Evolutionary conservation across 2,888 invertebrate genomes (phyloP), one percentile per base, ranked within the genome.

Genomic region (Operophtera brumata): DNA sequence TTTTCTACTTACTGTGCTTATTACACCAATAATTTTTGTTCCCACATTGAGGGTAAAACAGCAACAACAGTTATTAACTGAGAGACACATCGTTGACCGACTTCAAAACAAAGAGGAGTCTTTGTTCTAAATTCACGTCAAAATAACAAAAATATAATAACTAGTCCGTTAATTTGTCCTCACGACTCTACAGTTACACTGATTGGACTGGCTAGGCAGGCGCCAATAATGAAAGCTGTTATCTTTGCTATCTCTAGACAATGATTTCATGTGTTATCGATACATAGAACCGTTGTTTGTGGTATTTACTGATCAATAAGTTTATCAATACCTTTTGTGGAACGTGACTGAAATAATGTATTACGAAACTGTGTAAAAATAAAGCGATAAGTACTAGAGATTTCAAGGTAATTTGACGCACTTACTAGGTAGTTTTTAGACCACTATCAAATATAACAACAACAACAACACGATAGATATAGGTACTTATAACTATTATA

Each of bases 31-130:
- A 3, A 77, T 65, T 56, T 80, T 81, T 0, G 80, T 70, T 0
- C 78, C 80, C 1, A 66, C 61, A 45, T 72, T 71, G n/a, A 82
- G 62, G 34, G 67, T 72, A 32, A 82, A 51, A 45, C 80, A 82
- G 50, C 69, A 75, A 26, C 77, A 79, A 45, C 76, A 82, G 37
- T 71, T 68, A 5, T 72, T 73, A 26, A 79, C 57, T 2, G 61
- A 61, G 5, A 75, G 46, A 59, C 80, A 78, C 78, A 78, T 78
- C 51, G 46, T 64, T 2, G 14, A 10, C 34, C 34, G 34, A 35
- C 12, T 35, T 10, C 9, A 7, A 10, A 45, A 34, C 39, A 25
- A 44, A 7, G 1, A 7, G 14, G 1, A 20, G 20, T 6, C 6
- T 30, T 8, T 34, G 4, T n/a, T 34, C 6, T 6, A 5, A 9